Conservation (phyloP, 2,888 invertebrate species). For the Rhyacophila evoluta region DNA sequence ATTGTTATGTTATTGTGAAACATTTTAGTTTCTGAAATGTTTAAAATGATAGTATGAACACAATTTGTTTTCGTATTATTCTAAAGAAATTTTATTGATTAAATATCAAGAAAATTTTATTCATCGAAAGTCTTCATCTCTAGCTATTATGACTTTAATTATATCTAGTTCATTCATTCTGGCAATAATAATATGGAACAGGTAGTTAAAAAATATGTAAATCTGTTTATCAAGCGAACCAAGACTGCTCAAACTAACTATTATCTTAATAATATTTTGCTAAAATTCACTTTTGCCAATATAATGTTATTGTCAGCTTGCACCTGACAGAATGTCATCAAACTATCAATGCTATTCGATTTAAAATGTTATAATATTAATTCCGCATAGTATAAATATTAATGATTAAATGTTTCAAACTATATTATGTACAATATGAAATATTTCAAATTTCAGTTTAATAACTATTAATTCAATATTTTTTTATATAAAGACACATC, state of each 20-base stretch:
- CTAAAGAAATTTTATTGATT: too few species aligned
- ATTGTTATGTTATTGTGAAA: too few species aligned
- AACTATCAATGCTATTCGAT: conserved; percentile 22
- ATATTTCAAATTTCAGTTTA: not conserved
- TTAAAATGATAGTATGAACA: too few species aligned
- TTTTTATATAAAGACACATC: conserved; percentile 23
- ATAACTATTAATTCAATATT: not conserved
- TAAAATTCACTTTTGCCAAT: conserved; percentile 28
- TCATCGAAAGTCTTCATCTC: not conserved
- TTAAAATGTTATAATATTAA: conserved; percentile 1
- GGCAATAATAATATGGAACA: not conserved
- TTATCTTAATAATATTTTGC: not conserved
- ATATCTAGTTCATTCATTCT: not conserved
- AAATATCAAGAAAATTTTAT: not conserved
- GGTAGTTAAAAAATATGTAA: not conserved
- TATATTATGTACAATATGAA: conserved; percentile 11
- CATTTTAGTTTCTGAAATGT: too few species aligned
- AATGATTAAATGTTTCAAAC: conserved; percentile 7
- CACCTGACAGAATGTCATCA: conserved; percentile 36
- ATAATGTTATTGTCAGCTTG: conserved; percentile 39
- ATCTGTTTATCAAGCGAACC: not conserved
- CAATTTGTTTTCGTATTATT: too few species aligned
- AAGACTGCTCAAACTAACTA: not conserved
- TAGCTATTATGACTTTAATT: not conserved
- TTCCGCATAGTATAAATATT: conserved; percentile 14